Base-by-base conservation (phyloP, 2,113 vertebrate genomes). In the Bubo bubo region DNA sequence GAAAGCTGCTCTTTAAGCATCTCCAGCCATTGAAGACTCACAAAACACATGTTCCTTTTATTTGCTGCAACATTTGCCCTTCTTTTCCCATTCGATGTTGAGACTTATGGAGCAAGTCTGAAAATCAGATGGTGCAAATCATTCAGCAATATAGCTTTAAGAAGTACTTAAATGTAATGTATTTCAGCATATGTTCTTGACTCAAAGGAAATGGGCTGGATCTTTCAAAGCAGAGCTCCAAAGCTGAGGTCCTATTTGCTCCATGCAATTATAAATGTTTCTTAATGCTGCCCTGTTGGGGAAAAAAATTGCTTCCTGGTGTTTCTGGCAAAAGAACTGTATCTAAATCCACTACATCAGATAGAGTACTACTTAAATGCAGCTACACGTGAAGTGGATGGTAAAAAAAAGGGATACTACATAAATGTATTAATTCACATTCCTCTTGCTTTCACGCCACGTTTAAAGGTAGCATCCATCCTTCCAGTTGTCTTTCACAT, bases 1-100 rank as follows among this genome's bases (percentile, higher is more conserved):
- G 94, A 93, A 97, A 95, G 94, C 88, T 83, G n/a, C 90, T 97
- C 92, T 96, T 95, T 96, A 92, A 96, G 94, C 86, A 95, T 93
- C 90, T 90, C 94, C 91, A 93, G 96, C 72, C 88, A 95, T 0
- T 79, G 84, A 89, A 91, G 92, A 55, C 90, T 94, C 88, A 74
- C 10, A 95, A 95, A 89, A 93, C 95, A 96, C 75, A 94, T 95
- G 96, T 95, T 97, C 90, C 68, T 95, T 96, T 94, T 93, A 92
- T 92, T 95, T 93, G 86, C 94, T 95, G 79, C 68, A 96, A 88
- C 79, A 68, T 90, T 95, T 93, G 85, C 79, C 88, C 90, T 88
- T 94, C 95, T 95, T 80, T 77, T 63, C 64, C 63, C 39, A 79
- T 84, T 88, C 37, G 0, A 50, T 49, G 30, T 41, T 66, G 41